Evolutionary conservation across 2,113 vertebrate genomes (phyloP).

Genomic region (Syrrhaptes paradoxus): DNA sequence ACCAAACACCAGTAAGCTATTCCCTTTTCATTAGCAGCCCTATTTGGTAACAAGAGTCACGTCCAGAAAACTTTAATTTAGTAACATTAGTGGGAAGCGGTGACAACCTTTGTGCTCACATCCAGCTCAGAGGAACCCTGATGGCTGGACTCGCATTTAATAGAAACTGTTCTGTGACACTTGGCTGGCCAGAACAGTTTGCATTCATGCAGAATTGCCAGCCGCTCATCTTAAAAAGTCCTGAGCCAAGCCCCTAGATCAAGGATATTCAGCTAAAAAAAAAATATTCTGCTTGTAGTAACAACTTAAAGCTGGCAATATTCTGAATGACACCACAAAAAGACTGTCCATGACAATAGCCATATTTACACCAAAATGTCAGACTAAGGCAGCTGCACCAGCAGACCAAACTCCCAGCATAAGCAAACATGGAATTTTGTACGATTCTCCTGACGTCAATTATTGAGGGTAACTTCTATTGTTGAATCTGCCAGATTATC

Average conservation of each 20-base stretch:
- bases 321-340: background rate
- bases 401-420: rapidly evolving
- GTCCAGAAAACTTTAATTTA: background rate
- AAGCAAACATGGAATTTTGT: background rate
- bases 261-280: background rate
- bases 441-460: background rate
- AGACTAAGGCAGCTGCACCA: background rate
- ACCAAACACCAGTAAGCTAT: background rate
- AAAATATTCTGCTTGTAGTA: background rate
- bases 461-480: background rate
- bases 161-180: background rate
- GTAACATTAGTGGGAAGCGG: background rate
- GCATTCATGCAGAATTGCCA: background rate
- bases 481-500: background rate
- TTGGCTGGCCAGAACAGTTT: background rate
- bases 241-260: background rate
- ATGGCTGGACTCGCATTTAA: background rate
- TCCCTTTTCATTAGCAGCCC: background rate
- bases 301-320: background rate
- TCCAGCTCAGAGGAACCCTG: background rate
- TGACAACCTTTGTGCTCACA: background rate
- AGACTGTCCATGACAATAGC: background rate
- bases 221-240: background rate
- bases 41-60: background rate
- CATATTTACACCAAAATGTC: background rate